phyloP scores from a whole-genome alignment of 2,113 vertebrate genomes.

The Taxidea taxus region DNA sequence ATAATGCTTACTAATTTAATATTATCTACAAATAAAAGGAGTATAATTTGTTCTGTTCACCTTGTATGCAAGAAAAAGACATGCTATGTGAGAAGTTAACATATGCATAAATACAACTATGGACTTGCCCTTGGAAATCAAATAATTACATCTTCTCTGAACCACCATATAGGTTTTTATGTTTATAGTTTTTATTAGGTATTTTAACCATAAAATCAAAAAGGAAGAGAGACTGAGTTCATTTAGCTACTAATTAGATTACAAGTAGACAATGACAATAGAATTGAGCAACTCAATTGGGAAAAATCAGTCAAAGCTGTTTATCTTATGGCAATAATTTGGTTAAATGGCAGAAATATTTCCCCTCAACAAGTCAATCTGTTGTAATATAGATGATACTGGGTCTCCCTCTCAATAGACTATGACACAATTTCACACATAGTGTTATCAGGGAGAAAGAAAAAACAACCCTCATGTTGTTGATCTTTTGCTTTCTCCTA shows the following conservation, averaged over 20 bases:
- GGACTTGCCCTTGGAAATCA: constrained; percentile 33
- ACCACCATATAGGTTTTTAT: neutral
- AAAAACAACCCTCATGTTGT: neutral
- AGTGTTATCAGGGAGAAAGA: neutral
- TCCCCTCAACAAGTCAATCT: neutral
- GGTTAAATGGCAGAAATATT: neutral
- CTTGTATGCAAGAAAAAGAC: neutral
- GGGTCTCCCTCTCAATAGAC: neutral
- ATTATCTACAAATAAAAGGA: neutral
- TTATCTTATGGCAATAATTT: neutral
- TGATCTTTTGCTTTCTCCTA: neutral
- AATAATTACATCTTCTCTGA: neutral
- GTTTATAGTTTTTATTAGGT: neutral
- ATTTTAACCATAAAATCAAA: neutral
- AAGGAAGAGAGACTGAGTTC: neutral
- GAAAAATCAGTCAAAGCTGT: neutral
- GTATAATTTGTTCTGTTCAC: neutral
- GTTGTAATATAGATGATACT: neutral
- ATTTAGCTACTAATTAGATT: neutral
- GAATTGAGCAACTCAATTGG: neutral
- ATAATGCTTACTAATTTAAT: neutral
- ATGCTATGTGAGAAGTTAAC: neutral
- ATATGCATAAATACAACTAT: neutral
- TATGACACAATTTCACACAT: neutral
- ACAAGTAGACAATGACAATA: neutral